Evolutionary conservation across 1,140 invertebrate species (phyloP).

Genomic region (Papilio machaon): DNA sequence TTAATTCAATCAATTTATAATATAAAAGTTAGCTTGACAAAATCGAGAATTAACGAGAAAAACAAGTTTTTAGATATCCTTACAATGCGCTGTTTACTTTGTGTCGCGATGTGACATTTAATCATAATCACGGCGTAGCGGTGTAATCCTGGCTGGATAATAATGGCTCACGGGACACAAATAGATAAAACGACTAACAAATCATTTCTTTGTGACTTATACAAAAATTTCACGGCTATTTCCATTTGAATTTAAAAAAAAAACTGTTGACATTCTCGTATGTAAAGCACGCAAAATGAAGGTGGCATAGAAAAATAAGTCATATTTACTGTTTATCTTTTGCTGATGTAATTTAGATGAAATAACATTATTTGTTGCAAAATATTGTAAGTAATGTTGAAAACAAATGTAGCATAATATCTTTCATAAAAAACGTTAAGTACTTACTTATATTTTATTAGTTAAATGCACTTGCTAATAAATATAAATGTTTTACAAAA

Average conservation of each 20-base stretch:
- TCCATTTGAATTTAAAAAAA: background rate
- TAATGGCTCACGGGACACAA: slow-evolving; percentile 26
- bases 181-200: slow-evolving; percentile 31
- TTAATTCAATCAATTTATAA: no score
- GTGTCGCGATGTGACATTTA: slow-evolving; percentile 24
- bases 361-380: no score
- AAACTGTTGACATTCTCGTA: background rate
- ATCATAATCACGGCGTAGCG: slow-evolving; percentile 33
- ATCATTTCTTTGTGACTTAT: slow-evolving; percentile 22
- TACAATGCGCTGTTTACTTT: slow-evolving; percentile 21
- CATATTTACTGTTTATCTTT: no score
- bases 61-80: slow-evolving; percentile 26
- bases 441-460: background rate
- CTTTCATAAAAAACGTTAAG: no score
- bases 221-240: background rate
- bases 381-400: no score
- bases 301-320: no score
- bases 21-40: background rate
- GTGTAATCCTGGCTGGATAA: slow-evolving; percentile 25
- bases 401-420: no score
- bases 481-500: background rate
- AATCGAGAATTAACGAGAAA: background rate
- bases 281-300: background rate
- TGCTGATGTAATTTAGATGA: no score
- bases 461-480: background rate